Evolutionary conservation across 2,797 vertebrate species (phyloP).

Genomic region (Sebastes iracundus): DNA sequence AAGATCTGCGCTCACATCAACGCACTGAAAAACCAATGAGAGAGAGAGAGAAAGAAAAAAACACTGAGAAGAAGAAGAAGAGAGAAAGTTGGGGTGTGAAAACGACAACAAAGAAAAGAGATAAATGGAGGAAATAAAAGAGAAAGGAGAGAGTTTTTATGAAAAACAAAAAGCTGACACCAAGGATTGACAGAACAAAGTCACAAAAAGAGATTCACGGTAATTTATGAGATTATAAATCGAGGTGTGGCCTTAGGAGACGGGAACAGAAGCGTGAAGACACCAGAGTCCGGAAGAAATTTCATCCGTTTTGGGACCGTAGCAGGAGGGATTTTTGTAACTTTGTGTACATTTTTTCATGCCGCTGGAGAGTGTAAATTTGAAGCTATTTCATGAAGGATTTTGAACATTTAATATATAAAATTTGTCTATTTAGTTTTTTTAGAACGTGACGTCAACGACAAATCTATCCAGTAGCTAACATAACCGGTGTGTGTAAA

Average conservation of each 20-base stretch:
- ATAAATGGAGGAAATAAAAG: background rate
- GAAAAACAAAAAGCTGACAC: slow-evolving; percentile 32
- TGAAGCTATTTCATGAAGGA: slow-evolving; percentile 84
- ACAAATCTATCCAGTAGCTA: slow-evolving; percentile 75
- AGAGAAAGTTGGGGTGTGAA: background rate
- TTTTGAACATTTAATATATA: slow-evolving; percentile 88
- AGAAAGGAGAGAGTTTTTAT: background rate
- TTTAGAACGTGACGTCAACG: slow-evolving; percentile 73
- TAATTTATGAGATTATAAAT: slow-evolving; percentile 45
- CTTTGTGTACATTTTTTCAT: slow-evolving; percentile 82
- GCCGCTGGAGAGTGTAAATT: slow-evolving; percentile 82
- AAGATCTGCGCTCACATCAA: slow-evolving; percentile 99
- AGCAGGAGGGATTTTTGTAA: slow-evolving; percentile 76
- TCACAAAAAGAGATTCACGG: slow-evolving; percentile 54
- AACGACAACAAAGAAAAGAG: background rate
- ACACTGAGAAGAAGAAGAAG: background rate
- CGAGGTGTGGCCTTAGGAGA: slow-evolving; percentile 60
- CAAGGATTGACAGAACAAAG: slow-evolving; percentile 55
- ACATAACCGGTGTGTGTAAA: slow-evolving; percentile 74
- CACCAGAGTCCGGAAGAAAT: background rate
- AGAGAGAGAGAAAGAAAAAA: background rate
- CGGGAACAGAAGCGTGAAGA: background rate
- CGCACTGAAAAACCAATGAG: slow-evolving; percentile 91
- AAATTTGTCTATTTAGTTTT: slow-evolving; percentile 86
- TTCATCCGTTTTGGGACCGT: slow-evolving; percentile 36